Conservation (phyloP, 2,888 invertebrate species). For the Dione vanillae region DNA sequence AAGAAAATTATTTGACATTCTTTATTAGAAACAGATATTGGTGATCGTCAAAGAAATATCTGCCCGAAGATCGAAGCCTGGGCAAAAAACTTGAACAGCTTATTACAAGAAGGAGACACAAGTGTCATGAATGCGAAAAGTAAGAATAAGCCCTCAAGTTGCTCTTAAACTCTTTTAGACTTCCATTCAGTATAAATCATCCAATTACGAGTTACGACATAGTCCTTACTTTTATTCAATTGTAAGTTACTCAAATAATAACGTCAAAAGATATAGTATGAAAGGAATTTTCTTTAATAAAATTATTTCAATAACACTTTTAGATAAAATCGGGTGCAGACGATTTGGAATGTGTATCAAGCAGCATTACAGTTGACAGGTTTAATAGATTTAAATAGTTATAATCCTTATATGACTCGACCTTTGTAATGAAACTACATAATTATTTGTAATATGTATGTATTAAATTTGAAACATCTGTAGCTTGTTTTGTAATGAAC, state of each 20-base stretch:
- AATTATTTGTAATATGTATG: not conserved
- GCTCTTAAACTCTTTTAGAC: slow-evolving; percentile 2
- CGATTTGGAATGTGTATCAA: not conserved
- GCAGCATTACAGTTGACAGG: no score
- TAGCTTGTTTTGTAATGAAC: slow-evolving; percentile 22
- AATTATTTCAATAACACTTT: not conserved
- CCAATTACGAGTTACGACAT: not conserved
- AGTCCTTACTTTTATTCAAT: not conserved
- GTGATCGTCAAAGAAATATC: no score
- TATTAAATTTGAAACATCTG: slow-evolving; percentile 1
- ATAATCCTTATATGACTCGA: not conserved
- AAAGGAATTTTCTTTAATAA: slow-evolving; percentile 6
- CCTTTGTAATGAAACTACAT: not conserved
- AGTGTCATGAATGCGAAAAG: not conserved
- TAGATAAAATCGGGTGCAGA: not conserved
- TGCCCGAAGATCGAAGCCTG: no score
- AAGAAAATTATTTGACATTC: no score
- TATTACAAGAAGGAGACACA: not conserved
- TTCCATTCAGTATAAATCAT: slow-evolving; percentile 9
- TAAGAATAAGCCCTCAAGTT: not conserved
- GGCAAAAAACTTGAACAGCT: no score
- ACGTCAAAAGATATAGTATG: slow-evolving; percentile 2
- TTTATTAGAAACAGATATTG: no score
- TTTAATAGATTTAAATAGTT: no score
- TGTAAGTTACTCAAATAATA: slow-evolving; percentile 11